These are phyloP conservation scores for Datnioides undecimradiatus DNA, from an alignment of 2,113 vertebrate genomes.

Conservation along the genomic window DNA sequence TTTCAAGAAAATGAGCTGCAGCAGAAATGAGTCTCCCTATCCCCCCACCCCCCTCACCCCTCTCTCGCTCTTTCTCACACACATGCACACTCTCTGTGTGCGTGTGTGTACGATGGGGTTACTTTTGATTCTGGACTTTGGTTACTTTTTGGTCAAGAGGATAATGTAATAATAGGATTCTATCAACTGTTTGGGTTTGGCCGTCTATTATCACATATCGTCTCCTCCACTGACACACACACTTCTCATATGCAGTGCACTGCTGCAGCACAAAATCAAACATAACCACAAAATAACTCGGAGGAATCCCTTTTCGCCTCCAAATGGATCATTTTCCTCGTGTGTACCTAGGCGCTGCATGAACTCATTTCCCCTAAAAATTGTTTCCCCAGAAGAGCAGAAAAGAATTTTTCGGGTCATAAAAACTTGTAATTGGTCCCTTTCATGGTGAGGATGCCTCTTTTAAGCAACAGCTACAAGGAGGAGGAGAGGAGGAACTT, in stretches of 20 bases:
- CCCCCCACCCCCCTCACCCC: neutral
- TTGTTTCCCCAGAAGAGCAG: conserved; percentile 28
- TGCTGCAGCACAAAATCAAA: conserved; percentile 49
- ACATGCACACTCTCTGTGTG: neutral
- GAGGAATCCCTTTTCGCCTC: conserved; percentile 51
- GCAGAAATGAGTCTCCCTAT: conserved; percentile 62
- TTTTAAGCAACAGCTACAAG: conserved; percentile 14
- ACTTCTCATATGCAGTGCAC: conserved; percentile 1
- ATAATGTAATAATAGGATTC: conserved; percentile 48
- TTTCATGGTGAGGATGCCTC: conserved; percentile 34
- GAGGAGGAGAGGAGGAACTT: conserved; percentile 11
- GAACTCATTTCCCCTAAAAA: conserved; percentile 49
- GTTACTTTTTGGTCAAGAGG: conserved; percentile 21
- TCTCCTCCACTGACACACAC: conserved; percentile 18
- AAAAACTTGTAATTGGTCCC: conserved; percentile 36
- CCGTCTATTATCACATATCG: conserved; percentile 42
- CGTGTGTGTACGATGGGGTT: neutral
- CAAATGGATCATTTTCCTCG: conserved; percentile 52
- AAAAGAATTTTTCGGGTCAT: conserved; percentile 18
- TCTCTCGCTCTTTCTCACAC: neutral
- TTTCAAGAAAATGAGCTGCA: conserved; percentile 78
- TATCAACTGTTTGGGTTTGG: conserved; percentile 36
- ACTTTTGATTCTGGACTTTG: conserved; percentile 21
- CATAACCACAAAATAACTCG: conserved; percentile 51
- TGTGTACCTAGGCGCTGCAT: conserved; percentile 34